Percentiles rank a stretch among this genome's conserved stretches.
Evolutionary conservation across 2,888 invertebrate species (phyloP).

Genomic region (Lithophane leautieri): DNA sequence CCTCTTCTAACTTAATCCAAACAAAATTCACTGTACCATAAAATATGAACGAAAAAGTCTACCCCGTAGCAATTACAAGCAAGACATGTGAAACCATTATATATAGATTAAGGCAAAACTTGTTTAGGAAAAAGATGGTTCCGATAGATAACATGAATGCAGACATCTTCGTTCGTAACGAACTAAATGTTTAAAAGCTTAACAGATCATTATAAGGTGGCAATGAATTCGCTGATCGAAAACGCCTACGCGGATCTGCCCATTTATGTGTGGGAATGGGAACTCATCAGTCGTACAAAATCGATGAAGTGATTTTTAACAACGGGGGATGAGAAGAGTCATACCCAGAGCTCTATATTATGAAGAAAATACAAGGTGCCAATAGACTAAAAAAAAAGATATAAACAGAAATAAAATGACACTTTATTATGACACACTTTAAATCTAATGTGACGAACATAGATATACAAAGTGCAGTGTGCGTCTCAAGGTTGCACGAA

Average conservation of each 20-base stretch:
- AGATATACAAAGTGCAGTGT: too few relatives aligned
- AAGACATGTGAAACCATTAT: slow-evolving; percentile 89
- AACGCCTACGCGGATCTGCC: slow-evolving; percentile 20
- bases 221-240: slow-evolving; percentile 43
- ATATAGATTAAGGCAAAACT: slow-evolving; percentile 85
- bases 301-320: not conserved
- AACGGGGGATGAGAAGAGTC: not conserved
- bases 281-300: not conserved
- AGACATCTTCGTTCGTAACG: slow-evolving; percentile 50
- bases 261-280: not conserved
- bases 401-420: too few relatives aligned
- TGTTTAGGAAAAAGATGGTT: slow-evolving; percentile 84
- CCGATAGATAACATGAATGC: slow-evolving; percentile 75
- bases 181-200: slow-evolving; percentile 47
- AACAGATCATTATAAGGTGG: slow-evolving; percentile 36
- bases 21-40: slow-evolving; percentile 80
- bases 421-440: too few relatives aligned
- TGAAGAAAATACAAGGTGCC: too few relatives aligned
- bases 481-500: too few relatives aligned
- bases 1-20: slow-evolving; percentile 66
- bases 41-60: slow-evolving; percentile 86
- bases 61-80: slow-evolving; percentile 85
- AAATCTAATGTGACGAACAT: too few relatives aligned
- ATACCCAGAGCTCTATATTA: not conserved
- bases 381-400: too few relatives aligned